A percentile compares a stretch with the other conserved stretches of the same genome.
These are phyloP conservation scores for Struthidea cinerea DNA, from an alignment of 2,113 vertebrate species.

Conservation along the genomic window DNA sequence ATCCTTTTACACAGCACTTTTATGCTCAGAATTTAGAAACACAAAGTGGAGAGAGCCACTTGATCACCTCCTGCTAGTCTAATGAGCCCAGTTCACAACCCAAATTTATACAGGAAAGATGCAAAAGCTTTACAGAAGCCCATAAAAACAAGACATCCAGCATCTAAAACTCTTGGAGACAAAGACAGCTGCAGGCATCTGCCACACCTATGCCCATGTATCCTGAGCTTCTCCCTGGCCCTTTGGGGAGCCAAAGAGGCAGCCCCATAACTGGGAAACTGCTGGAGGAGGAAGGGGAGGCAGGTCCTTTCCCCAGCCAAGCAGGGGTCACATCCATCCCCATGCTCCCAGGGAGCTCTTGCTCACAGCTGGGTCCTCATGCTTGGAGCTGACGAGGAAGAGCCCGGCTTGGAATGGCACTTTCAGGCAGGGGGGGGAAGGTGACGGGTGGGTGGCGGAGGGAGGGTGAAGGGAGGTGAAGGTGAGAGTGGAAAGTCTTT, in stretches of 20 bases:
- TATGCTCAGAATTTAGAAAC: not conserved
- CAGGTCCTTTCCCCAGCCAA: not conserved
- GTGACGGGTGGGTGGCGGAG: slow-evolving; percentile 34
- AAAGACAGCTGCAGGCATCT: not conserved
- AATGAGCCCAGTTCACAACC: not conserved
- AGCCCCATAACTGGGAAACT: not conserved
- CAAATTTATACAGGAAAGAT: not conserved
- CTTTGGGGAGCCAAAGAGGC: not conserved
- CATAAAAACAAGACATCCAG: not conserved
- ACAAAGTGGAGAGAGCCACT: not conserved
- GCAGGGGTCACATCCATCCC: not conserved
- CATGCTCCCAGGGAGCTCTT: not conserved
- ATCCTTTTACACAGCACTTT: not conserved
- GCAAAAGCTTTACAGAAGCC: not conserved
- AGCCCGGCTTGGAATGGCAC: not conserved
- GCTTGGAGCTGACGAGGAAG: not conserved
- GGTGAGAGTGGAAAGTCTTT: slow-evolving; percentile 48
- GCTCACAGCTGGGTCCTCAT: not conserved
- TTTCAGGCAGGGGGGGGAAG: slow-evolving; percentile 16
- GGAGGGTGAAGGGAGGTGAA: slow-evolving; percentile 64
- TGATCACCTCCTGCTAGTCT: not conserved
- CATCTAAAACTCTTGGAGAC: not conserved
- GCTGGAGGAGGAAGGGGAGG: slow-evolving; percentile 38
- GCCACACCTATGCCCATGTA: not conserved
- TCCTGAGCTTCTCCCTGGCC: not conserved